Percentiles rank a stretch among this genome's conserved stretches.
Evolutionary conservation across 2,797 vertebrate genomes (phyloP).

Genomic region (Aplochiton taeniatus): DNA sequence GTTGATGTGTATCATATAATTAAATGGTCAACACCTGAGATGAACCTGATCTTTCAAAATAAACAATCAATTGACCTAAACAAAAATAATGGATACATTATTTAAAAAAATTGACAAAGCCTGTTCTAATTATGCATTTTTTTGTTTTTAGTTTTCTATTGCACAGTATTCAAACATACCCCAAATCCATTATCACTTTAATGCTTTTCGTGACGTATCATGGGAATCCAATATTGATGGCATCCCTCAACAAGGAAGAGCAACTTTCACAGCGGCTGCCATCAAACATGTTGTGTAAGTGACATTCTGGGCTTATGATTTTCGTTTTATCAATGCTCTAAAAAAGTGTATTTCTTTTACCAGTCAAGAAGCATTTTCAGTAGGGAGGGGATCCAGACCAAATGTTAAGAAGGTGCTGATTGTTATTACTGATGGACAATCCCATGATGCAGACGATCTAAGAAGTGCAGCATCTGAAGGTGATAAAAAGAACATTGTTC

Average conservation of each 20-base stretch:
- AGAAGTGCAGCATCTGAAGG: accelerated
- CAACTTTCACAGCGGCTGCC: constrained; percentile 51
- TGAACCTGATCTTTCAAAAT: too few relatives aligned
- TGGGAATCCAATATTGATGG: not conserved
- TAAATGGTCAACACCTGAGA: too few relatives aligned
- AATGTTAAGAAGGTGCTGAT: constrained; percentile 65
- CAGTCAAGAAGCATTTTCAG: constrained; percentile 45
- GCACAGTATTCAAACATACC: constrained; percentile 8
- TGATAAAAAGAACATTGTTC: constrained; percentile 25
- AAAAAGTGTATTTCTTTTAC: not conserved
- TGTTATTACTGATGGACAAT: constrained; percentile 73
- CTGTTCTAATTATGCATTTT: constrained; percentile 1
- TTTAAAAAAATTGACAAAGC: not conserved
- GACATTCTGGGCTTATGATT: too few relatives aligned
- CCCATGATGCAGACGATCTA: accelerated
- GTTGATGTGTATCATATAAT: too few relatives aligned
- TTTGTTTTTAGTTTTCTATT: constrained; percentile 69
- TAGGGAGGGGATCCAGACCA: not conserved
- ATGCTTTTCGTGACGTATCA: accelerated
- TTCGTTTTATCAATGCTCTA: too few relatives aligned
- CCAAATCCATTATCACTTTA: constrained; percentile 37
- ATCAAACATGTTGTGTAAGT: constrained; percentile 67
- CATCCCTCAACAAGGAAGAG: accelerated
- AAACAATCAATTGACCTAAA: too few relatives aligned
- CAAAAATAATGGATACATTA: too few relatives aligned